Conservation (phyloP, 2,888 invertebrate species). For the Tachina lurida region DNA sequence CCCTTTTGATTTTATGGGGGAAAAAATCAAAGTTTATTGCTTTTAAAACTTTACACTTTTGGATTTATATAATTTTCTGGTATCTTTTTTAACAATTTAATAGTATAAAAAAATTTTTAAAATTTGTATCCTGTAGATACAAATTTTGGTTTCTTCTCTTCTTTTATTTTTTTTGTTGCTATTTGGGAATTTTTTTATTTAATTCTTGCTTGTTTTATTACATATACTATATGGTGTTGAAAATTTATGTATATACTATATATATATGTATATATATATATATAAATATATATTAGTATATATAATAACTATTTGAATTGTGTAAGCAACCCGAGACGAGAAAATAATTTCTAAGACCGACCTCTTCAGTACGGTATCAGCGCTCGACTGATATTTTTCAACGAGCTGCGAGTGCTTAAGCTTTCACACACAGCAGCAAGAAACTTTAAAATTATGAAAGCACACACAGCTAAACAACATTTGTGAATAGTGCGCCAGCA, state of each 20-base stretch:
- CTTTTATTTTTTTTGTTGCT: slow-evolving; percentile 51
- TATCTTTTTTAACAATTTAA: slow-evolving; percentile 51
- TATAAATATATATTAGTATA: slow-evolving; percentile 43
- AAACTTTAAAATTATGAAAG: slow-evolving; percentile 56
- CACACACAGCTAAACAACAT: slow-evolving; percentile 23
- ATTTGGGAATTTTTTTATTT: slow-evolving; percentile 53
- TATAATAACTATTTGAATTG: slow-evolving; percentile 64
- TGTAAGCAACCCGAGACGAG: slow-evolving; percentile 71
- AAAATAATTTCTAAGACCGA: slow-evolving; percentile 77
- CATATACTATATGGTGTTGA: slow-evolving; percentile 46
- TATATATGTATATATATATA: slow-evolving; percentile 44
- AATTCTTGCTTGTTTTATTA: slow-evolving; percentile 43
- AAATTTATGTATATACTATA: slow-evolving; percentile 53
- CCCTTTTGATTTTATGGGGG: slow-evolving; percentile 63
- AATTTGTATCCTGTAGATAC: slow-evolving; percentile 59
- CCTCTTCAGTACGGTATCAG: slow-evolving; percentile 82
- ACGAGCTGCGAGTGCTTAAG: slow-evolving; percentile 80
- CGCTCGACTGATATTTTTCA: slow-evolving; percentile 83
- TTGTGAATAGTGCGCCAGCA: background rate
- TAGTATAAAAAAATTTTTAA: slow-evolving; percentile 50
- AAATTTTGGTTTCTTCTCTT: slow-evolving; percentile 21
- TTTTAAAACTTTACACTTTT: slow-evolving; percentile 62
- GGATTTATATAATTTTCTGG: slow-evolving; percentile 50
- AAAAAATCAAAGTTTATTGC: slow-evolving; percentile 60
- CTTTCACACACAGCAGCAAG: slow-evolving; percentile 75